Evolutionary conservation across 2,888 invertebrate species (phyloP), one percentile per base, ranked within the genome.

Genomic region (Gastrophysa polygoni): DNA sequence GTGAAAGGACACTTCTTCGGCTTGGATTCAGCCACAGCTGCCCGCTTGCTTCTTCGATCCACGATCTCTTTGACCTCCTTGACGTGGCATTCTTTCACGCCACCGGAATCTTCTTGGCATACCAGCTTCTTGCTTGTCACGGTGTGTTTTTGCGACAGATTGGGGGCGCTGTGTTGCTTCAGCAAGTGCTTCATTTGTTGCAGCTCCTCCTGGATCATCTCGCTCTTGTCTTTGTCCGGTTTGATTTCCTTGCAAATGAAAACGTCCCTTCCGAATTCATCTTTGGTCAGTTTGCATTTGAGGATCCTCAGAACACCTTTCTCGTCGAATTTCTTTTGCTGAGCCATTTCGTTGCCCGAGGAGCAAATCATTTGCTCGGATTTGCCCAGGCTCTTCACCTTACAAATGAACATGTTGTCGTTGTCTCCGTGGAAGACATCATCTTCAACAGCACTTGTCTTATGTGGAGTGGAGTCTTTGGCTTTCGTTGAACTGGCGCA

Each of bases 221-320:
- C 17, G 43, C 11, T 16, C 24, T 16, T 43, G 24, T 16, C 44
- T 11, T 38, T 10, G 3, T 43, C n/a, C 7, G 46, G 24, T 17
- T 46, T 58, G 11, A 60, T 24, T 47, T 59, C 60, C 48, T 61
- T 63, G 16, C 62, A 61, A 2, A 62, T 16, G 8, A 61, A 54
- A n/a, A 59, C 29, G 8, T 66, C 63, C 7, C 58, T 49, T 20
- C 51, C 47, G 44, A 28, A 34, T 17, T 62, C 55, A 50, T 62
- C 47, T 28, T 48, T 54, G 11, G 59, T 34, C 5, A 60, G n/a
- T 51, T 66, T 56, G 28, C 66, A 61, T 54, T 65, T 50, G 21
- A 66, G 34, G 17, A 64, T 17, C 48, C 66, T 57, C 6, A 43
- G n/a, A 10, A 43, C 11, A 17, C 29, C 29, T 32, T 47, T 59